A percentile compares a stretch with the other conserved stretches of the same genome.
Evolutionary conservation across 2,888 invertebrate genomes (phyloP).

Genomic region (Macroteleia sp.): DNA sequence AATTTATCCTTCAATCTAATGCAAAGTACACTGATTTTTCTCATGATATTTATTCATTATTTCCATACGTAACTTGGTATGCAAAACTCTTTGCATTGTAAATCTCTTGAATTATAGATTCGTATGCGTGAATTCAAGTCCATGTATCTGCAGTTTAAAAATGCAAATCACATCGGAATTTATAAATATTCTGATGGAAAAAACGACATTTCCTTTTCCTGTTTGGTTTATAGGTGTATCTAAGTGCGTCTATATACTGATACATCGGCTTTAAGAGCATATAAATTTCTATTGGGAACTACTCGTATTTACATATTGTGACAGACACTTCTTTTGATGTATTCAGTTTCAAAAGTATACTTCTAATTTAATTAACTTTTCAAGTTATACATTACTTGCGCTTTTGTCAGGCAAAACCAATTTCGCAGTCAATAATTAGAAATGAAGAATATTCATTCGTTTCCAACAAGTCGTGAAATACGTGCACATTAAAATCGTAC

Average conservation of each 20-base stretch:
- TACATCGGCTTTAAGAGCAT: conserved; percentile 15
- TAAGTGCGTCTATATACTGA: neutral
- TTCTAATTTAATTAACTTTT: conserved; percentile 7
- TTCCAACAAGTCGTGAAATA: too few species aligned
- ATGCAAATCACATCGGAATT: conserved; percentile 12
- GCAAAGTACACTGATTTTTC: conserved; percentile 15
- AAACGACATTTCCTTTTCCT: conserved; percentile 11
- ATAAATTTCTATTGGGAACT: conserved; percentile 25
- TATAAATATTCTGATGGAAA: conserved; percentile 25
- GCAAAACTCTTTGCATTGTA: conserved; percentile 18
- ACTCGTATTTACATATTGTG: conserved; percentile 18
- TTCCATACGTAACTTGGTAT: conserved; percentile 9
- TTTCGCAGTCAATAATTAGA: neutral
- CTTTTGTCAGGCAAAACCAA: neutral
- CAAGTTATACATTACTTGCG: neutral
- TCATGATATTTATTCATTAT: conserved; percentile 13
- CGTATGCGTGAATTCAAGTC: conserved; percentile 12
- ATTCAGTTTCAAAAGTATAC: neutral
- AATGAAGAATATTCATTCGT: neutral
- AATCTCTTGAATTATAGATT: conserved; percentile 15
- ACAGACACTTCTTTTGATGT: neutral
- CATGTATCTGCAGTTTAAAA: conserved; percentile 15
- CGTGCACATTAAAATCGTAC: too few species aligned
- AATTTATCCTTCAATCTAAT: conserved; percentile 9
- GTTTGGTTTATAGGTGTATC: conserved; percentile 1